phyloP scores from a whole-genome alignment of 2,888 invertebrate species.

The Drosophila pseudotalamancana region DNA sequence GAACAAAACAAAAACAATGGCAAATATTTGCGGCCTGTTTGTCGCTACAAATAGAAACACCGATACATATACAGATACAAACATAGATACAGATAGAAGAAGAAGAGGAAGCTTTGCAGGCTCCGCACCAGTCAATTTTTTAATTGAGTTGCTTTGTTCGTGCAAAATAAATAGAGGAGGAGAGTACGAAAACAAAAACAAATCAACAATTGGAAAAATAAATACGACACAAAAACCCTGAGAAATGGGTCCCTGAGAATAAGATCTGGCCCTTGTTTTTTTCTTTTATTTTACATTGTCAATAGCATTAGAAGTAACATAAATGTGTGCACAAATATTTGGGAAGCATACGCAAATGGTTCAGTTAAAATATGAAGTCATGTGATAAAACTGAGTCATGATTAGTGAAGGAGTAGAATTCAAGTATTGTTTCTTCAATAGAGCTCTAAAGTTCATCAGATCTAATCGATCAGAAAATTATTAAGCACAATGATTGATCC shows the following conservation, averaged over 20 bases:
- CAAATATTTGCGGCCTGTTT: slow-evolving; percentile 68
- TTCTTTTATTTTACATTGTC: background rate
- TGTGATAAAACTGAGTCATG: background rate
- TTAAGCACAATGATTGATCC: too few species aligned
- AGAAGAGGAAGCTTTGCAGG: slow-evolving; percentile 7
- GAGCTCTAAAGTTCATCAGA: too few species aligned
- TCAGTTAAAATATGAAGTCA: too few species aligned
- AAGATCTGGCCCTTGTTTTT: slow-evolving; percentile 1
- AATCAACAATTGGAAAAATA: background rate
- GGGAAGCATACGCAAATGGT: too few species aligned
- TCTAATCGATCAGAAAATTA: too few species aligned
- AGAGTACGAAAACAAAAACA: slow-evolving; percentile 3
- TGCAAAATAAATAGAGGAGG: slow-evolving; percentile 16
- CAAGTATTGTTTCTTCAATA: too few species aligned
- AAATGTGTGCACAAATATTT: background rate
- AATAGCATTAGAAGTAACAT: slow-evolving; percentile 1
- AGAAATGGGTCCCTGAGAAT: slow-evolving; percentile 3
- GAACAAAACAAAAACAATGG: slow-evolving; percentile 44
- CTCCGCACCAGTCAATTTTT: slow-evolving; percentile 24
- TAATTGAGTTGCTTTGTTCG: slow-evolving; percentile 52
- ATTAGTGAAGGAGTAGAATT: too few species aligned
- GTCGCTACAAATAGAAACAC: slow-evolving; percentile 34
- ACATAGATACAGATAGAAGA: too few species aligned
- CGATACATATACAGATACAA: background rate
- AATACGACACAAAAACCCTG: slow-evolving; percentile 22